Evolutionary conservation across 1,140 invertebrate species (phyloP), one percentile per base, ranked within the genome.

Genomic region (Trichoplusia ni): DNA sequence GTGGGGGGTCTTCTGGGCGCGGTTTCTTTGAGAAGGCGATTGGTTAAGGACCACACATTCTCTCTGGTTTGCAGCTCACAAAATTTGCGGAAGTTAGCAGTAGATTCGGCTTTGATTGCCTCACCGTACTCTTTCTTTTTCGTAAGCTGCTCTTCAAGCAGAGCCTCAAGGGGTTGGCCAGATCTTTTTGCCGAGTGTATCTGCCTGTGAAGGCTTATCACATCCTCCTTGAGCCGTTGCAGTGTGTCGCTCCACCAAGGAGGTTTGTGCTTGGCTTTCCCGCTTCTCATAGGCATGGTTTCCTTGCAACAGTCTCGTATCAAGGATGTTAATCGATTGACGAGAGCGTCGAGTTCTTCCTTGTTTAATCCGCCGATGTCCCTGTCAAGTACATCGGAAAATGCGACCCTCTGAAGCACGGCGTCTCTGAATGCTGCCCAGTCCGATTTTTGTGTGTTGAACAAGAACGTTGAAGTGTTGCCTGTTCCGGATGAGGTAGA

Each of bases 11-110:
- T 14, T n/a, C n/a, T 3, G 1, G 25, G 37, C 4, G 37, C 14
- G 0, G 16, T 23, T 2, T 1, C 42, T 58, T 61, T 68, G 2
- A 71, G 46, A 0, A 71, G 47, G 7, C 69, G 33, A 19, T 75
- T 75, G 0, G 65, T 75, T 0, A 75, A 16, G 0, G 67, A 66
- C 63, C 63, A 73, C 0, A 73, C 71, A 16, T 69, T 19, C 25
- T 69, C 71, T 21, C 64, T 69, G 0, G 9, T 29, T 47, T 73
- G 71, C 6, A 7, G 11, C 2, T 53, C 44, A 13, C 71, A 73
- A 31, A 73, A 73, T 0, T 67, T 53, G 7, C 35, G 47, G 23
- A 73, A 73, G 11, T 46, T 42, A n/a, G 21, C 33, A 4, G 68
- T 74, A 1, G 65, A 71, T 7, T 37, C 27, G n/a, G 7, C 7